Evolutionary conservation across 2,113 vertebrate species (phyloP), one percentile per base, ranked within the genome.

Genomic region (Grammomys surdaster): DNA sequence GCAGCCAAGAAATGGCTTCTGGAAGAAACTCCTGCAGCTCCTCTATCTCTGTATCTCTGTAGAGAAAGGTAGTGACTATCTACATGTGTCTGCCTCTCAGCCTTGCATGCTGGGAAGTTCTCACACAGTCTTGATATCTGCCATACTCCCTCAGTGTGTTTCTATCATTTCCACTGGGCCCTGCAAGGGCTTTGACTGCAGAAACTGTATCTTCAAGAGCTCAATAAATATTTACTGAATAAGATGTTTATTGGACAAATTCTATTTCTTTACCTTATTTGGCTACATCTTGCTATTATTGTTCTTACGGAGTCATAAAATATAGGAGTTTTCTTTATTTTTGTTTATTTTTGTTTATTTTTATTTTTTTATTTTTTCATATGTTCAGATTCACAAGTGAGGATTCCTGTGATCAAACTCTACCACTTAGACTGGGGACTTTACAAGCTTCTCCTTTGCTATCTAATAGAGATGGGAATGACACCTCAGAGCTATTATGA

Each of bases 241-340:
- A 33, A 73, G 90, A 95, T 89, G 69, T 95, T 98, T 97, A 95
- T 93, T 94, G 69, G 95, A 80, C 48, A 86, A 96, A 96, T 96
- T 97, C 80, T 58, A 90, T 90, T 94, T 95, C 82, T 90, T 95
- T 91, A 48, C 28, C 16, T 36, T 33, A 94, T 93, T 26, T 72
- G 58, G 95, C 75, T 92, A 76, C 58, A 85, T 85, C 58, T 95
- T 93, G 11, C 48, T 80, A 7, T 65, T 90, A 33, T 5, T 81
- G n/a, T 40, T 81, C 81, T 92, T 56, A 24, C 67, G 48, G n/a
- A 73, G 20, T 46, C 58, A 14, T 3, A 77, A 16, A 51, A 17
- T 46, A 0, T 10, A 28, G 14, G 16, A 16, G 13, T n/a, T 72
- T 40, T 17, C 3, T 73, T 31, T 69, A 33, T 69, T 65, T 28